These are phyloP conservation scores for Tauraco erythrolophus DNA, from an alignment of 2,113 vertebrate species.

Conservation along the genomic window DNA sequence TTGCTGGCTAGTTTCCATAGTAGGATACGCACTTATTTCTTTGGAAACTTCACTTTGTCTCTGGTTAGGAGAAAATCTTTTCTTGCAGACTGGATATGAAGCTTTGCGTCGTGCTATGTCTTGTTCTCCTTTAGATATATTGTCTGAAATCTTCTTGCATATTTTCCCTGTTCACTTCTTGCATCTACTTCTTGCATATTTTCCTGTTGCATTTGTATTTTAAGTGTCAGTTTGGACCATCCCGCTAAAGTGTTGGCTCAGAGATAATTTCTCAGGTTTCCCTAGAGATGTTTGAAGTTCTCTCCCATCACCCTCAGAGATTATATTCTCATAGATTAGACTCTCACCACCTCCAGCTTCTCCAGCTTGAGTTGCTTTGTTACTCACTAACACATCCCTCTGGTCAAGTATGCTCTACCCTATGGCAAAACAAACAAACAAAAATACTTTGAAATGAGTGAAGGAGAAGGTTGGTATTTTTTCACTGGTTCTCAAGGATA, in stretches of 20 bases:
- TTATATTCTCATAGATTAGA: background rate
- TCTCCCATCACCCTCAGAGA: background rate
- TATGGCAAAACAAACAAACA: background rate
- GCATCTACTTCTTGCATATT: background rate
- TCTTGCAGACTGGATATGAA: background rate
- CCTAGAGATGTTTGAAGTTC: background rate
- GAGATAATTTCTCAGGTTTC: background rate
- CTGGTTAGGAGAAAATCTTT: background rate
- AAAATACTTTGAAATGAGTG: background rate
- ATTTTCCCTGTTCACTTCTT: background rate
- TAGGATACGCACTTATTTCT: background rate
- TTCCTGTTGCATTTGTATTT: background rate
- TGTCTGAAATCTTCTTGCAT: background rate
- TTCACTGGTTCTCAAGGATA: background rate
- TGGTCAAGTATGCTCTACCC: background rate
- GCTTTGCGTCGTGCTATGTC: background rate
- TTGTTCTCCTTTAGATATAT: background rate
- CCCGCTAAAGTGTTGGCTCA: background rate
- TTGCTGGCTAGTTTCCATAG: background rate
- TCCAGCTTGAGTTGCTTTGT: background rate
- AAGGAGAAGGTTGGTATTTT: background rate
- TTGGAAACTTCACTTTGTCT: background rate
- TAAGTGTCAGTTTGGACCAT: background rate
- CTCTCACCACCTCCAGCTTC: background rate
- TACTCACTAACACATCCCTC: background rate